phyloP scores from a whole-genome alignment of 2,797 vertebrate genomes.

The Gastrophryne carolinensis region DNA sequence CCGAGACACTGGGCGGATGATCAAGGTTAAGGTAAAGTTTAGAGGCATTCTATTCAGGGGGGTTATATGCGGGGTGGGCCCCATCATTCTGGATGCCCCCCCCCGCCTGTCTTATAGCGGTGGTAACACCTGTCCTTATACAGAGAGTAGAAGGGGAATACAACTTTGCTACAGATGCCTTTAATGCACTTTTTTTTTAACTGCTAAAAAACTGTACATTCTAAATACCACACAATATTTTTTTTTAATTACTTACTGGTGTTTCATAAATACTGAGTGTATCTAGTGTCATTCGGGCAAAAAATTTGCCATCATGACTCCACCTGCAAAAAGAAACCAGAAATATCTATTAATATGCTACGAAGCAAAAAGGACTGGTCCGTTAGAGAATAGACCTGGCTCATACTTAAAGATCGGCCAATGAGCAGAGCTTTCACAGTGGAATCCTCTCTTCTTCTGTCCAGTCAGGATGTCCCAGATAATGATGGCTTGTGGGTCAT shows the following conservation, averaged over 20 bases:
- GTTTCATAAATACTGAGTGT: slow-evolving; percentile 97
- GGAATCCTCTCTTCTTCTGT: slow-evolving; percentile 97
- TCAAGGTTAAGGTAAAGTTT: too few relatives aligned
- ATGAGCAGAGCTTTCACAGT: slow-evolving; percentile 96
- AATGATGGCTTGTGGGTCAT: slow-evolving; percentile 97
- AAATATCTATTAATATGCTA: neutral
- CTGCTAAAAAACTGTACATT: too few relatives aligned
- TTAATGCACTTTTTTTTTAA: too few relatives aligned
- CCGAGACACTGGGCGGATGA: too few relatives aligned
- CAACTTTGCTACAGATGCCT: too few relatives aligned
- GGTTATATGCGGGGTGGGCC: too few relatives aligned
- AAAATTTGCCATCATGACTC: slow-evolving; percentile 98
- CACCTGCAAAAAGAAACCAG: slow-evolving; percentile 71
- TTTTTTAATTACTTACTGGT: slow-evolving; percentile 89
- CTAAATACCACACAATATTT: too few relatives aligned
- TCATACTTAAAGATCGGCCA: slow-evolving; percentile 99
- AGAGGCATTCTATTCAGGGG: too few relatives aligned
- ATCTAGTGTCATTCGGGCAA: slow-evolving; percentile 93
- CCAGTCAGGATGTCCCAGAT: slow-evolving; percentile 98
- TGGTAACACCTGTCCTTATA: too few relatives aligned
- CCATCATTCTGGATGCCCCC: too few relatives aligned
- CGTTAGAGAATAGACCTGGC: neutral
- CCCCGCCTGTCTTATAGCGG: too few relatives aligned
- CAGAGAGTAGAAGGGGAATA: too few relatives aligned
- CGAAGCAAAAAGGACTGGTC: neutral